Evolutionary conservation across 2,888 invertebrate genomes (phyloP).

Genomic region (Clepsis dumicolana): DNA sequence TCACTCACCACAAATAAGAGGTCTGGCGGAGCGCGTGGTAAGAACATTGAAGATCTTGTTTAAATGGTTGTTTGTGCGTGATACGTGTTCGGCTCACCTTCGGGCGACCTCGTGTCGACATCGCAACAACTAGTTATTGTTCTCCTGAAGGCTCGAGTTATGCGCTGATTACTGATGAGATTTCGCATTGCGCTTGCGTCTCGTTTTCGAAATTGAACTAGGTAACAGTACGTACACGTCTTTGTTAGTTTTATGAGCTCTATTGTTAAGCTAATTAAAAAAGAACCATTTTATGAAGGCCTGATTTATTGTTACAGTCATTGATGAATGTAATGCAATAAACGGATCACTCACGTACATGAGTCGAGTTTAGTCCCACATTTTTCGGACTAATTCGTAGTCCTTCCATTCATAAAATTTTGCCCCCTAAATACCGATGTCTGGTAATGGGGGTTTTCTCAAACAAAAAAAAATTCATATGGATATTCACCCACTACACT

Average conservation of each 20-base stretch:
- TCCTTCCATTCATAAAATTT: too few species aligned
- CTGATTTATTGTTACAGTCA: neutral
- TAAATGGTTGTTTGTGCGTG: conserved; percentile 56
- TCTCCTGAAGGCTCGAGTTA: conserved; percentile 76
- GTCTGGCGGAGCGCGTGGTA: conserved; percentile 6
- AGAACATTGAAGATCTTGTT: conserved; percentile 39
- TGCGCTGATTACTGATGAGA: conserved; percentile 81
- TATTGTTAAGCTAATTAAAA: neutral
- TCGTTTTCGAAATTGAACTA: conserved; percentile 67
- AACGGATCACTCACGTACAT: too few species aligned
- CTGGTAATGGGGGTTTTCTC: too few species aligned
- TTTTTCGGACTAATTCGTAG: too few species aligned
- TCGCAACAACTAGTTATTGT: conserved; percentile 78
- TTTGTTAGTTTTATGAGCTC: neutral
- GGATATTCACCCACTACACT: too few species aligned
- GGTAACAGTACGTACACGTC: neutral
- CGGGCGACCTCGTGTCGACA: conserved; percentile 84
- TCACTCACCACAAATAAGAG: neutral
- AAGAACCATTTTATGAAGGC: neutral
- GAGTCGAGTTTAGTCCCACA: too few species aligned
- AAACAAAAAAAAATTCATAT: too few species aligned
- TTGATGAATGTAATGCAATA: too few species aligned
- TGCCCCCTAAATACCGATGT: too few species aligned
- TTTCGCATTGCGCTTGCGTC: conserved; percentile 57
- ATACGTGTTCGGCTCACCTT: conserved; percentile 80